These are phyloP conservation scores for Poecilus cupreus DNA, from an alignment of 2,888 invertebrate species.

Conservation along the genomic window DNA sequence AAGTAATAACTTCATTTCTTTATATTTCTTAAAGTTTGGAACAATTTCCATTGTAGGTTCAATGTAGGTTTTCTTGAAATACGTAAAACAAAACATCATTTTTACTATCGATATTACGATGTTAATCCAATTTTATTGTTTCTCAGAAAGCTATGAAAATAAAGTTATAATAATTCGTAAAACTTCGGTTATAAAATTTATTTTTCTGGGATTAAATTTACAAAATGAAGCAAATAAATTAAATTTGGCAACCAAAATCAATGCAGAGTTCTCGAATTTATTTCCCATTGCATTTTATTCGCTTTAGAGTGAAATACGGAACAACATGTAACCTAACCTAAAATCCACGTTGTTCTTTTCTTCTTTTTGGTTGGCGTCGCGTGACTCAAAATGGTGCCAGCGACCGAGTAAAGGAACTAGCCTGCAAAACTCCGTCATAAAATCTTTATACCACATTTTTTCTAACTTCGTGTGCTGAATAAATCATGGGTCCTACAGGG, in stretches of 20 bases:
- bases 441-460: slow-evolving; percentile 46
- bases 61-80: background rate
- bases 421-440: slow-evolving; percentile 17
- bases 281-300: background rate
- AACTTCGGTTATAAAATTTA: background rate
- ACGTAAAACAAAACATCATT: background rate
- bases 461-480: slow-evolving; percentile 37
- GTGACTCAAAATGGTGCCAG: slow-evolving; percentile 48
- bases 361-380: slow-evolving; percentile 30
- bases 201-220: background rate
- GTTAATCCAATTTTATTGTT: background rate
- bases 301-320: background rate
- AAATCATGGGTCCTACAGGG: slow-evolving; percentile 29
- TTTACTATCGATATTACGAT: background rate
- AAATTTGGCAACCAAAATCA: background rate
- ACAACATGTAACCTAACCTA: slow-evolving; percentile 28
- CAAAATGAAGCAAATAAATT: background rate
- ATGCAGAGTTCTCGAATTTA: background rate
- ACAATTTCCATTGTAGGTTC: background rate
- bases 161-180: background rate
- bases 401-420: slow-evolving; percentile 27
- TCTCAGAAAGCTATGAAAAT: background rate
- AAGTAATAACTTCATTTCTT: background rate
- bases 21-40: background rate
- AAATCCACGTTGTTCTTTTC: slow-evolving; percentile 13